Conservation (phyloP, 2,113 vertebrate species). For the Eulemur macaco region DNA sequence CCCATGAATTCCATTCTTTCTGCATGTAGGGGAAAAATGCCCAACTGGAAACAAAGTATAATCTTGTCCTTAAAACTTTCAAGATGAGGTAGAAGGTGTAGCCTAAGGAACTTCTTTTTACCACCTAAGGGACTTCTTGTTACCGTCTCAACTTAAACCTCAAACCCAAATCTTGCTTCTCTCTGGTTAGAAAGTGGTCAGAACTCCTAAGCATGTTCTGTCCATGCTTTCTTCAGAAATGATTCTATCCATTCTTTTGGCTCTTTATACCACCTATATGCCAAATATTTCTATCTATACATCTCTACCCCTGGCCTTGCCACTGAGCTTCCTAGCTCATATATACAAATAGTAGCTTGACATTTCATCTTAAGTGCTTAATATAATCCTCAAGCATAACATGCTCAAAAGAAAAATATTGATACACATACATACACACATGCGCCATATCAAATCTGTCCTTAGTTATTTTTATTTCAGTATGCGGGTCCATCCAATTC, state of each 20-base stretch:
- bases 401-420: neutral
- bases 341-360: neutral
- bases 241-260: neutral
- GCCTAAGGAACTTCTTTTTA: neutral
- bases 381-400: neutral
- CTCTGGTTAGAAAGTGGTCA: neutral
- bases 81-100: neutral
- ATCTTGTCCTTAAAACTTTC: neutral
- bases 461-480: neutral
- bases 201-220: neutral
- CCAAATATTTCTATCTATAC: neutral
- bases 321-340: neutral
- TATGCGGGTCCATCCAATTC: neutral
- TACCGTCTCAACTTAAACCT: neutral
- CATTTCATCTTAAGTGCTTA: conserved; percentile 3
- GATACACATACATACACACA: neutral
- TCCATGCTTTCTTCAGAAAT: neutral
- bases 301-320: neutral
- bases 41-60: neutral
- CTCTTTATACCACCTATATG: neutral
- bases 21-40: neutral
- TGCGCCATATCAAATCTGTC: neutral
- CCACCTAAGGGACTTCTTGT: neutral
- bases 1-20: neutral
- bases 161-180: neutral